Conservation (phyloP, 2,888 invertebrate species). For the Sphecodes monilicornis region DNA sequence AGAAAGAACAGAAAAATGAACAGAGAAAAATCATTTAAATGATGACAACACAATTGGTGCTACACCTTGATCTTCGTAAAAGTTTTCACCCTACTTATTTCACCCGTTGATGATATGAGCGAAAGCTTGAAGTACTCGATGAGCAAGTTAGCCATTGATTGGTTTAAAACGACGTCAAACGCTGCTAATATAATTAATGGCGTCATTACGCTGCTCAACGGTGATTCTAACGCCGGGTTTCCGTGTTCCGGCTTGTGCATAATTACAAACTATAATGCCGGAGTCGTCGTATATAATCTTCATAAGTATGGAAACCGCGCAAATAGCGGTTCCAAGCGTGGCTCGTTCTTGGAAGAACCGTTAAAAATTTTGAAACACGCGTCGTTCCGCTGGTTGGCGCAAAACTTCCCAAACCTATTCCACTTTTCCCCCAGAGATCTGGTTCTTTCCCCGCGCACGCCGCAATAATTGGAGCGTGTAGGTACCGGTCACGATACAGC, state of each 20-base stretch:
- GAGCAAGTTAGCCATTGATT: not conserved
- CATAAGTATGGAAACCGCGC: not conserved
- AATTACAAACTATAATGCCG: slow-evolving; percentile 13
- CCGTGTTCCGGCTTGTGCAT: not conserved
- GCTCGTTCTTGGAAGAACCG: not conserved
- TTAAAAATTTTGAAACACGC: not conserved
- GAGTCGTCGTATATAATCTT: not conserved
- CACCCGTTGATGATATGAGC: not conserved
- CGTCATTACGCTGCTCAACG: not conserved
- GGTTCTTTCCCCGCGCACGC: slow-evolving; percentile 24
- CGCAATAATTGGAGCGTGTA: slow-evolving; percentile 57
- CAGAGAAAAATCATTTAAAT: too few relatives aligned
- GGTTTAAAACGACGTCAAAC: not conserved
- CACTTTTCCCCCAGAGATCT: slow-evolving; percentile 26
- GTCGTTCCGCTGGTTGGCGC: not conserved
- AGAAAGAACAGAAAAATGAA: too few relatives aligned
- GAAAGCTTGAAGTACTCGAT: not conserved
- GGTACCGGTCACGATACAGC: slow-evolving; percentile 47
- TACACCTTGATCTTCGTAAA: not conserved
- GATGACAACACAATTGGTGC: not conserved
- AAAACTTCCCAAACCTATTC: slow-evolving; percentile 8
- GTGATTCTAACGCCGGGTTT: not conserved
- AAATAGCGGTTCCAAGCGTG: not conserved
- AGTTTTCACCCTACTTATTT: not conserved
- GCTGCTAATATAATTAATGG: not conserved